A percentile compares a stretch with the other conserved stretches of the same genome.
These are phyloP conservation scores for Stomatorhinus walkeri DNA, from an alignment of 2,797 vertebrate genomes.

Conservation along the genomic window DNA sequence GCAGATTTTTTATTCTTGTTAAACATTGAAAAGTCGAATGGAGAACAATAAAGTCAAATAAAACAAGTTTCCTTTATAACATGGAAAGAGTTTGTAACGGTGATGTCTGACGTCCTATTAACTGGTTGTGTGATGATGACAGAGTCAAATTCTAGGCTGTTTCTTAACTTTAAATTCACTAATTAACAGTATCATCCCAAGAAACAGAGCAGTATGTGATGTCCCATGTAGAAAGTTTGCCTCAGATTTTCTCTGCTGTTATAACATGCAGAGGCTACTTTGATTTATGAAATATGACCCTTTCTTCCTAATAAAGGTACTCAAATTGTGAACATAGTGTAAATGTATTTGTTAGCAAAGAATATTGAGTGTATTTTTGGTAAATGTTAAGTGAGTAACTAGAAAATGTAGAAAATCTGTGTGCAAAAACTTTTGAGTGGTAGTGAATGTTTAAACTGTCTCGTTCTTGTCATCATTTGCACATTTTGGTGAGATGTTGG, in stretches of 20 bases:
- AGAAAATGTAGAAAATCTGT: too few relatives aligned
- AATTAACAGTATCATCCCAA: not conserved
- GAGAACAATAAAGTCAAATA: not conserved
- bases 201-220: not conserved
- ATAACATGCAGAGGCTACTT: not conserved
- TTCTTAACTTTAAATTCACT: not conserved
- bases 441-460: not conserved
- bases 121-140: not conserved
- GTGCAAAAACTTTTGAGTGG: not conserved
- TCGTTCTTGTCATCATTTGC: not conserved
- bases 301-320: not conserved
- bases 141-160: not conserved
- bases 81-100: not conserved
- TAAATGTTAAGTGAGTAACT: not conserved
- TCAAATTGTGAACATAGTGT: not conserved
- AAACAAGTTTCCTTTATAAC: not conserved
- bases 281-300: not conserved
- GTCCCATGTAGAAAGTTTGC: not conserved
- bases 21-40: not conserved
- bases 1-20: not conserved
- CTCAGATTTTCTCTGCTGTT: not conserved
- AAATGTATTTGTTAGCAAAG: not conserved
- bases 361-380: not conserved
- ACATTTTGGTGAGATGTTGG: not conserved
- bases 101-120: not conserved